Conservation (phyloP, 2,113 vertebrate genomes). For the Bubo blakistoni region DNA sequence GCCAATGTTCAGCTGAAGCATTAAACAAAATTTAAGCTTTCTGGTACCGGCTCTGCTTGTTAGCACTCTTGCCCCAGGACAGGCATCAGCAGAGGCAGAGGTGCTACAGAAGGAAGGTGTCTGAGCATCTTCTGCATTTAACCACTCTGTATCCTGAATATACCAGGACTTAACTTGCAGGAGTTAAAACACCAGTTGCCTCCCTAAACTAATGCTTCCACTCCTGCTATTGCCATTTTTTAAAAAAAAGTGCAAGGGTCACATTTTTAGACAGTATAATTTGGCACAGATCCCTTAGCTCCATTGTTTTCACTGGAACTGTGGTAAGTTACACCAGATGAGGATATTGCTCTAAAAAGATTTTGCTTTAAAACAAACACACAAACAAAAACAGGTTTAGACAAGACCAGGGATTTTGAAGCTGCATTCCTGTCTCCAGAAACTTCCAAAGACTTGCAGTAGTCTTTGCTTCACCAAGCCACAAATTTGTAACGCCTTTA, state of each 20-base stretch:
- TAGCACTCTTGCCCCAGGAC: background rate
- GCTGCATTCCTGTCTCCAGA: slow-evolving; percentile 26
- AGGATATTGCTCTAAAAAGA: slow-evolving; percentile 1
- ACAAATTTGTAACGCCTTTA: slow-evolving; percentile 58
- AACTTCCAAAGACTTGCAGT: slow-evolving; percentile 28
- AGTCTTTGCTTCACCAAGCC: slow-evolving; percentile 46
- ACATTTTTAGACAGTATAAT: background rate
- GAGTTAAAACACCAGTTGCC: background rate
- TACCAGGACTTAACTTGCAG: background rate
- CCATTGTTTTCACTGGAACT: slow-evolving; percentile 41
- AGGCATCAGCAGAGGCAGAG: background rate
- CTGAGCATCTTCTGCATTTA: background rate
- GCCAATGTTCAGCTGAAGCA: background rate
- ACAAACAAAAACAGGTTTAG: slow-evolving; percentile 40
- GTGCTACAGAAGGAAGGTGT: background rate
- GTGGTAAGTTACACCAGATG: slow-evolving; percentile 25
- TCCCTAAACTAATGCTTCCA: background rate
- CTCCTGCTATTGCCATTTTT: background rate
- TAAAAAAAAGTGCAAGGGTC: background rate
- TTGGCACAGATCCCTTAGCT: background rate
- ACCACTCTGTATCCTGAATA: background rate
- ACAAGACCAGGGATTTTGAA: background rate
- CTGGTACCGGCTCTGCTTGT: background rate
- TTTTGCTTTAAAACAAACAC: slow-evolving; percentile 23
- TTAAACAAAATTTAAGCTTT: background rate